Conservation (phyloP, 64 coral and sea anemone species). For the Actinia equina region DNA sequence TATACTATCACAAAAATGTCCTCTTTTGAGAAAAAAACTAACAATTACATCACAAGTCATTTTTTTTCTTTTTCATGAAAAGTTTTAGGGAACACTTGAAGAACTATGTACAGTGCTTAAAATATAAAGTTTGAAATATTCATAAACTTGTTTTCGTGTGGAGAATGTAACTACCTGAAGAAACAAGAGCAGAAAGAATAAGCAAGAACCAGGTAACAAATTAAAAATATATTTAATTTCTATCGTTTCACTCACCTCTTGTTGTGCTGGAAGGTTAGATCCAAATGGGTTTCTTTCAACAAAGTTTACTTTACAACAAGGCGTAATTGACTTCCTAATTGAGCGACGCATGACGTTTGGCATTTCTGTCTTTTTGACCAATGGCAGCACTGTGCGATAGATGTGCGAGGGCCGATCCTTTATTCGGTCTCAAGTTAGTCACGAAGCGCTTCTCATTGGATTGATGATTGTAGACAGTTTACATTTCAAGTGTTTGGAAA, state of each 20-base stretch:
- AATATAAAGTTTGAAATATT: too few species aligned
- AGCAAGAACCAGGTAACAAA: too few species aligned
- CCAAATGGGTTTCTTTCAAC: not conserved
- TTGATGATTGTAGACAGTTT: not conserved
- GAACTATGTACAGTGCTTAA: too few species aligned
- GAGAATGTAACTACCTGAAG: too few species aligned
- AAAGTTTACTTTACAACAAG: not conserved
- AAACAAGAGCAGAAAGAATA: too few species aligned
- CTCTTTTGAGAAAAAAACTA: not conserved
- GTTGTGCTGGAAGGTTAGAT: too few species aligned
- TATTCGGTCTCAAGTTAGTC: not conserved
- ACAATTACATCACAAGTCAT: not conserved
- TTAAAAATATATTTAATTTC: too few species aligned
- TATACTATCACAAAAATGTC: too few species aligned
- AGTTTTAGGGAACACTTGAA: too few species aligned
- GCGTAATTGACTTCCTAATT: conserved; percentile 3
- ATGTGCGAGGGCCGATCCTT: not conserved
- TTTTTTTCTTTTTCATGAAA: not conserved
- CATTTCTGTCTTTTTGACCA: not conserved
- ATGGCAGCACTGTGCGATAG: not conserved
- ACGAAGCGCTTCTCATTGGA: not conserved
- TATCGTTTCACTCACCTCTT: not conserved
- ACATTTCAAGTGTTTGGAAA: not conserved
- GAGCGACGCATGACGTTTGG: not conserved
- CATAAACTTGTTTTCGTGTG: too few species aligned